A percentile compares a stretch with the other conserved stretches of the same genome.
phyloP scores from a whole-genome alignment of 2,113 vertebrate genomes.

The Channa maculata region DNA sequence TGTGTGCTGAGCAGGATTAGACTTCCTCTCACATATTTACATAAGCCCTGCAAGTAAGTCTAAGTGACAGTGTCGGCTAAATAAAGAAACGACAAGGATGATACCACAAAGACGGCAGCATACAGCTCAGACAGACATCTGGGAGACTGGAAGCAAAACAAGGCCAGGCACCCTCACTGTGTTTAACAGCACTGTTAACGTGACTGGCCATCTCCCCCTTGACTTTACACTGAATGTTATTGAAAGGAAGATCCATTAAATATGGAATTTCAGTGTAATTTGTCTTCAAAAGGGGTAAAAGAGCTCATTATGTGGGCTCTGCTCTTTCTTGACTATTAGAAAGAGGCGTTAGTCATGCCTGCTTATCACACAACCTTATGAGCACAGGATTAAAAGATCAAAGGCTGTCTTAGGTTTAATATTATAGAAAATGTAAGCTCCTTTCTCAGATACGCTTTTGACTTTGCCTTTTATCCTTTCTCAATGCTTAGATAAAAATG shows the following conservation, averaged over 20 bases:
- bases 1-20: conserved; percentile 15
- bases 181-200: conserved; percentile 39
- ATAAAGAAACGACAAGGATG: conserved; percentile 51
- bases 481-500: conserved; percentile 79
- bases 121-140: conserved; percentile 43
- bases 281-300: conserved; percentile 87
- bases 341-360: conserved; percentile 93
- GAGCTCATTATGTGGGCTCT: conserved; percentile 88
- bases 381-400: conserved; percentile 98
- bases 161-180: conserved; percentile 27
- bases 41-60: conserved; percentile 30
- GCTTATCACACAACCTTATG: conserved; percentile 98
- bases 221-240: conserved; percentile 68
- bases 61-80: conserved; percentile 47
- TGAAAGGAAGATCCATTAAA: conserved; percentile 84
- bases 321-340: conserved; percentile 91
- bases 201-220: conserved; percentile 46
- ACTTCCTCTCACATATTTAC: conserved; percentile 31
- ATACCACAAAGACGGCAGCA: conserved; percentile 46
- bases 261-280: conserved; percentile 85
- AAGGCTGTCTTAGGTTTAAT: conserved; percentile 92
- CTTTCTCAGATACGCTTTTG: conserved; percentile 84
- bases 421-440: conserved; percentile 91
- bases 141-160: conserved; percentile 44
- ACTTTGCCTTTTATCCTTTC: conserved; percentile 77